phyloP scores from a whole-genome alignment of 2,888 invertebrate species.

The Lasioglossum marginatum region DNA sequence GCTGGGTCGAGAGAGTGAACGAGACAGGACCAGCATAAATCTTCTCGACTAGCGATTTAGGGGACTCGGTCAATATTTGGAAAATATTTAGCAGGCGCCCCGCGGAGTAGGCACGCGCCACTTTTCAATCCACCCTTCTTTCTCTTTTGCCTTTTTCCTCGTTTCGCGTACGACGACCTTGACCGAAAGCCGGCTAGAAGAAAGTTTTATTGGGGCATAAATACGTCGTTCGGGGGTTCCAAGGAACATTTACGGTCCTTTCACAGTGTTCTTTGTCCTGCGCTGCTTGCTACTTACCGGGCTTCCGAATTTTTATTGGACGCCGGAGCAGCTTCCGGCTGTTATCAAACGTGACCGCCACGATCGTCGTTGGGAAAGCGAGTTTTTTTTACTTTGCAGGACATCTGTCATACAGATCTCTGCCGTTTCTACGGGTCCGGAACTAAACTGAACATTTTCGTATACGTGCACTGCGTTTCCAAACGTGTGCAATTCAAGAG shows the following conservation, averaged over 20 bases:
- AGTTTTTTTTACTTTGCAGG: background rate
- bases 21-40: slow-evolving; percentile 56
- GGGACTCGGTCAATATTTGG: slow-evolving; percentile 77
- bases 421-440: background rate
- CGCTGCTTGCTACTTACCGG: slow-evolving; percentile 38
- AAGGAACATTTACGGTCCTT: slow-evolving; percentile 63
- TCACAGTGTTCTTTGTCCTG: slow-evolving; percentile 56
- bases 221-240: slow-evolving; percentile 57
- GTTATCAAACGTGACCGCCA: background rate
- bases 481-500: background rate
- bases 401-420: background rate
- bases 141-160: slow-evolving; percentile 22
- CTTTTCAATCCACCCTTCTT: slow-evolving; percentile 55
- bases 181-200: slow-evolving; percentile 63
- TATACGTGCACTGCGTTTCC: background rate
- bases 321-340: slow-evolving; percentile 7
- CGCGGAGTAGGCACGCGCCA: slow-evolving; percentile 74
- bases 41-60: slow-evolving; percentile 61
- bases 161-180: slow-evolving; percentile 40
- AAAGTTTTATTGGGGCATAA: slow-evolving; percentile 75
- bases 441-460: background rate
- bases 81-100: slow-evolving; percentile 79
- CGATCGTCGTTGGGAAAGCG: background rate
- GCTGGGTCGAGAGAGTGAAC: slow-evolving; percentile 46
- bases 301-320: slow-evolving; percentile 71